Percentiles rank a stretch among this genome's conserved stretches.
These are phyloP conservation scores for Trichonephila clavipes DNA, from an alignment of 1,140 invertebrate species.

Conservation along the genomic window DNA sequence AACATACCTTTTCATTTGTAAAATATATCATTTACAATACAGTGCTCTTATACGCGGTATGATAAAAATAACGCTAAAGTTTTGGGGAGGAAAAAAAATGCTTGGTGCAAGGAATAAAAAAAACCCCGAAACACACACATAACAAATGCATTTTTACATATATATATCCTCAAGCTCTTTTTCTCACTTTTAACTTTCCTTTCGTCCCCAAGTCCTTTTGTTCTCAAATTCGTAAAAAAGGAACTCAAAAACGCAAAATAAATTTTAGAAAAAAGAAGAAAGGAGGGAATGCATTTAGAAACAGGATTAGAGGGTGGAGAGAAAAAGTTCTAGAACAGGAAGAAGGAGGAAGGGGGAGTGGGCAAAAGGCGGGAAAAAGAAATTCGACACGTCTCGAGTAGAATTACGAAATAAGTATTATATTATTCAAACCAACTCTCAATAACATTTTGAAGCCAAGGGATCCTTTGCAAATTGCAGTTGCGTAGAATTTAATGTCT, in stretches of 20 bases:
- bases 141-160: too few relatives aligned
- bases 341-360: neutral
- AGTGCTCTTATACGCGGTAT: too few relatives aligned
- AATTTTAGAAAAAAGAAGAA: neutral
- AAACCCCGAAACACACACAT: too few relatives aligned
- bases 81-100: too few relatives aligned
- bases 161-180: too few relatives aligned
- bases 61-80: too few relatives aligned
- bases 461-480: neutral
- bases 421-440: conserved; percentile 33
- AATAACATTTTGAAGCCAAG: neutral
- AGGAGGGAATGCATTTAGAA: neutral
- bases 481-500: neutral
- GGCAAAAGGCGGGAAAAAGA: neutral
- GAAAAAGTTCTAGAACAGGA: neutral
- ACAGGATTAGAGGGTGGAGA: neutral
- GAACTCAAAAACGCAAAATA: neutral
- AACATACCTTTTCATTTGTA: too few relatives aligned
- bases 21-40: too few relatives aligned
- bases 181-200: too few relatives aligned
- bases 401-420: conserved; percentile 31
- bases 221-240: too few relatives aligned
- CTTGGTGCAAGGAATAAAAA: too few relatives aligned
- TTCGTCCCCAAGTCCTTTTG: too few relatives aligned
- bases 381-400: conserved; percentile 15